Conservation (phyloP, 2,888 invertebrate genomes). For the Nephrotoma flavescens region DNA sequence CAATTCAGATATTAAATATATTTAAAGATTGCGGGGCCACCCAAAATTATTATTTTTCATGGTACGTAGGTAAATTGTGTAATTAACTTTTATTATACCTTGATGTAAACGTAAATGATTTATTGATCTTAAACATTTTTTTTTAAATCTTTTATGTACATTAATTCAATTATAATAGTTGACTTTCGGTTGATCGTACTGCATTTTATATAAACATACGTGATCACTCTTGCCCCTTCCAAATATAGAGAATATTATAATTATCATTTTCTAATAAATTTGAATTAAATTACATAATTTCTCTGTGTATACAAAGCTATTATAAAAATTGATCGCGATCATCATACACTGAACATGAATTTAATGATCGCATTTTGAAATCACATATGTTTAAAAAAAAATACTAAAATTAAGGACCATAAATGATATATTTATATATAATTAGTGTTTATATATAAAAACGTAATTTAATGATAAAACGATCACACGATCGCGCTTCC, state of each 20-base stretch:
- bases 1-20: neutral
- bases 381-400: neutral
- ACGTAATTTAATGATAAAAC: neutral
- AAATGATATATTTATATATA: neutral
- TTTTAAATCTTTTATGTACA: neutral
- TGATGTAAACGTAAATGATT: neutral
- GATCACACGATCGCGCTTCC: neutral
- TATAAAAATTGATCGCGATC: neutral
- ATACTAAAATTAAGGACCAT: neutral
- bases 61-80: neutral
- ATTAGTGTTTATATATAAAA: neutral
- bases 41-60: neutral
- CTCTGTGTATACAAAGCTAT: neutral
- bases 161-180: neutral
- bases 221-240: neutral
- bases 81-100: neutral
- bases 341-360: neutral
- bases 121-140: neutral
- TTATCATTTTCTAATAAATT: neutral
- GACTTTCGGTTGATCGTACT: neutral
- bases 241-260: neutral
- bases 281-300: neutral
- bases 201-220: neutral
- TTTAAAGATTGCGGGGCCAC: neutral
- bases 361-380: neutral